A percentile compares a stretch with the other conserved stretches of the same genome.
phyloP scores from a whole-genome alignment of 2,113 vertebrate genomes.

The Amia ocellicauda region DNA sequence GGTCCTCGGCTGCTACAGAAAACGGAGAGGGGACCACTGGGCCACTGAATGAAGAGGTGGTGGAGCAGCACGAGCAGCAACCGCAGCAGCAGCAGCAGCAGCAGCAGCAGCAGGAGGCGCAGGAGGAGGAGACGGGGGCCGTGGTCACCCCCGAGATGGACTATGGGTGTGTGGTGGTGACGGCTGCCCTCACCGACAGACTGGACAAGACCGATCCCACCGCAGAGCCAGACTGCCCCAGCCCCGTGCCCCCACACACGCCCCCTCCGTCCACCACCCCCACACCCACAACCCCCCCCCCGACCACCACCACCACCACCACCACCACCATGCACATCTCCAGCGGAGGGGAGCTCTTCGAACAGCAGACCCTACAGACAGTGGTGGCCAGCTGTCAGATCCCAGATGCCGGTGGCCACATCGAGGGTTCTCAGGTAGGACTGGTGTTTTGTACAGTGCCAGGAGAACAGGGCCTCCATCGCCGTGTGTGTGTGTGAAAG shows the following conservation, averaged over 20 bases:
- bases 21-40: background rate
- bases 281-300: conserved; percentile 25
- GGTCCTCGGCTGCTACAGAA: no score
- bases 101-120: conserved; percentile 1
- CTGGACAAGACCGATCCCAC: conserved; percentile 36
- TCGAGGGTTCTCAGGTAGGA: conserved; percentile 75
- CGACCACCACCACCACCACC: conserved; percentile 12
- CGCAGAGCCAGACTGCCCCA: background rate
- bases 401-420: conserved; percentile 59
- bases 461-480: no score
- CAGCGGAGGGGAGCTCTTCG: conserved; percentile 59
- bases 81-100: conserved; percentile 28
- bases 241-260: background rate
- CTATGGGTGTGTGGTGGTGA: conserved; percentile 50
- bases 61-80: conserved; percentile 31
- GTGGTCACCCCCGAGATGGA: conserved; percentile 8
- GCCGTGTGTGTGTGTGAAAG: no score
- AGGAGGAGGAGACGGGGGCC: conserved; percentile 20
- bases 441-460: no score
- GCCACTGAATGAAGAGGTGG: background rate
- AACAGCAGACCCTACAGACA: conserved; percentile 67
- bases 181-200: conserved; percentile 34
- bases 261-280: background rate
- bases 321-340: conserved; percentile 50
- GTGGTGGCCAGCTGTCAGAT: conserved; percentile 71